Evolutionary conservation across 2,888 invertebrate genomes (phyloP).

Genomic region (Drosophila flavopinicola): DNA sequence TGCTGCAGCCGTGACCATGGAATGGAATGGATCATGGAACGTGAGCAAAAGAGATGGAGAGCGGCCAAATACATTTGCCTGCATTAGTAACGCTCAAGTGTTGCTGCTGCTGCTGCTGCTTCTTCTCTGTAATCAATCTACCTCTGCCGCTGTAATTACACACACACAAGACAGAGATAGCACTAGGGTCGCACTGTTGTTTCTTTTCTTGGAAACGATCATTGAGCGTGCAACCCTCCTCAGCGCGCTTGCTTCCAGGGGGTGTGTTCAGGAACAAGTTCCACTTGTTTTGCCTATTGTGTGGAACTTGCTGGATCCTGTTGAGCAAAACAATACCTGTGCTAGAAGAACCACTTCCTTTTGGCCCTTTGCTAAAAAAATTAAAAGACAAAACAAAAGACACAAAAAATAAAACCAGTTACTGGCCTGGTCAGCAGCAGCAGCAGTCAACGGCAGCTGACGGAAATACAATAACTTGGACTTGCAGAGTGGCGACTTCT

Average conservation of each 20-base stretch:
- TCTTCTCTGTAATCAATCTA: constrained; percentile 48
- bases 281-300: constrained; percentile 46
- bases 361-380: constrained; percentile 53
- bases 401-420: constrained; percentile 44
- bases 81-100: constrained; percentile 22
- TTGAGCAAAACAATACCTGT: too few species aligned
- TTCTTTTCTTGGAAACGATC: constrained; percentile 33
- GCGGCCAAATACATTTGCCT: constrained; percentile 1
- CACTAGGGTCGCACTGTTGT: neutral
- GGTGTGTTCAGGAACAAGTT: constrained; percentile 43
- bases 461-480: constrained; percentile 73
- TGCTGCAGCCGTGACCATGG: constrained; percentile 52
- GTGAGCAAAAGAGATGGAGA: constrained; percentile 12
- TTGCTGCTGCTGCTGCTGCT: neutral
- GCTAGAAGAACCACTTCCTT: constrained; percentile 56
- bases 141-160: constrained; percentile 43
- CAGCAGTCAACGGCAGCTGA: constrained; percentile 70
- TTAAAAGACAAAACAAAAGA: constrained; percentile 20
- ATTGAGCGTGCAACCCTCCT: constrained; percentile 27
- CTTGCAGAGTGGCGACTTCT: constrained; percentile 65
- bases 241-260: constrained; percentile 6
- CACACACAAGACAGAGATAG: neutral
- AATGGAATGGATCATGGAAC: constrained; percentile 37
- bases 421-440: too few species aligned
- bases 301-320: constrained; percentile 13